Base-by-base conservation (phyloP, 2,888 invertebrate genomes). In the Nomada lathburiana region DNA sequence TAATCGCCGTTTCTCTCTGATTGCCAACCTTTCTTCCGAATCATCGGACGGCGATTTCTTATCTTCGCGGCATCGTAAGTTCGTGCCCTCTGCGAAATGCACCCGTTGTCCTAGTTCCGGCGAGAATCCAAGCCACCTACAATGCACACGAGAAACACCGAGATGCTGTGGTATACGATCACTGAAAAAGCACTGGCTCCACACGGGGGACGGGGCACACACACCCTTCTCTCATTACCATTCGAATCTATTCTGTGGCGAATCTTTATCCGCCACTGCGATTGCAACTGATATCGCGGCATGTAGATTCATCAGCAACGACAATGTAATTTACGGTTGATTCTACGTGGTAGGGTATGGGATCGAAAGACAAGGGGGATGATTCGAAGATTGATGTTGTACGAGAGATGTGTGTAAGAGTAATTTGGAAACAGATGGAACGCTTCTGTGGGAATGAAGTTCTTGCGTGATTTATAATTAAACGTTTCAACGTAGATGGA, bases 51-150 rank as follows among this genome's bases (percentile, higher is more conserved):
- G 88, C 85, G 91, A 88, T 87, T 90, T 86, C 84, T 91, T 91
- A 84, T 93, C 93, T 92, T 93, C 93, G 89, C 93, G 92, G 91
- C 93, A 93, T 86, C 93, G 91, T 86, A 94, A 93, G 92, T 93
- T 93, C 86, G 93, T 93, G 87, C 93, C 94, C 90, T 93, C 93
- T 85, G 89, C 90, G 91, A 93, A 94, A 90, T 92, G 90, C 90
- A 94, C 93, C 88, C 91, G 92, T 68, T 92, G 93, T 92, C 94
- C 94, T 87, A 94, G 91, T 85, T 89, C 91, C 89, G 91, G 93
- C 84, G 93, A 90, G 87, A 94, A 90, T 88, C 93, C 93, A 89
- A 94, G 92, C 88, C 93, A 94, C 94, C 94, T 94, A 94, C 93
- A 94, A 93, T 93, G 91, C 91, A 93, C 89, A 93, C 90, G 90